Evolutionary conservation across 2,888 invertebrate species (phyloP), one percentile per base, ranked within the genome.

Genomic region (Mamestra brassicae): DNA sequence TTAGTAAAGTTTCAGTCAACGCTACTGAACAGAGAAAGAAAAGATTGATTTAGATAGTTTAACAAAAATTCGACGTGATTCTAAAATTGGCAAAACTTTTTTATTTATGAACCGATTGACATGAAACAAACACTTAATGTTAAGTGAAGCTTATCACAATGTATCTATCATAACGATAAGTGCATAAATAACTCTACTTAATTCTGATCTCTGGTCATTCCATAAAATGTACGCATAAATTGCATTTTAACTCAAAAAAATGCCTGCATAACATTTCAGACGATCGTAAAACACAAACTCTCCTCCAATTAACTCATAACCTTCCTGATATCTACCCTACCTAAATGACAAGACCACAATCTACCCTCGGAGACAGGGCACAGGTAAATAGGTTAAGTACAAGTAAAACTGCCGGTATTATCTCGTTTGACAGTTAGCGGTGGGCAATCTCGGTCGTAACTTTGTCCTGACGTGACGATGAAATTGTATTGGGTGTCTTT

Each of bases 321-420:
- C 66, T n/a, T 54, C 45, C n/a, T 57, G 63, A 60, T 79, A 61
- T 64, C 70, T 50, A n/a, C 57, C 42, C 50, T 17, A 47, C 58
- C 42, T 68, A 70, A 81, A 81, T 74, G 58, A 67, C 50, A 67
- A 78, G 74, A 64, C 70, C 83, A 61, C 84, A 78, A 73, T 70
- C 70, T 74, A 66, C 75, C 77, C 77, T 65, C n/a, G 66, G 74
- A 72, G 72, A 64, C 57, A 78, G 78, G 81, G 68, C 74, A 66
- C 50, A 83, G 73, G 77, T 79, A 63, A 77, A 73, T 76, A 74
- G 87, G 84, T 84, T 86, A 86, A 85, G 82, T 85, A 74, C 79
- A 86, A 86, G 79, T 82, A 84, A 85, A 84, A 81, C 76, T 82
- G 76, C 42, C 70, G 61, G 74, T 86, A 79, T 85, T 86, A 83